Conservation (phyloP, 2,113 vertebrate species). For the Etia nguti region DNA sequence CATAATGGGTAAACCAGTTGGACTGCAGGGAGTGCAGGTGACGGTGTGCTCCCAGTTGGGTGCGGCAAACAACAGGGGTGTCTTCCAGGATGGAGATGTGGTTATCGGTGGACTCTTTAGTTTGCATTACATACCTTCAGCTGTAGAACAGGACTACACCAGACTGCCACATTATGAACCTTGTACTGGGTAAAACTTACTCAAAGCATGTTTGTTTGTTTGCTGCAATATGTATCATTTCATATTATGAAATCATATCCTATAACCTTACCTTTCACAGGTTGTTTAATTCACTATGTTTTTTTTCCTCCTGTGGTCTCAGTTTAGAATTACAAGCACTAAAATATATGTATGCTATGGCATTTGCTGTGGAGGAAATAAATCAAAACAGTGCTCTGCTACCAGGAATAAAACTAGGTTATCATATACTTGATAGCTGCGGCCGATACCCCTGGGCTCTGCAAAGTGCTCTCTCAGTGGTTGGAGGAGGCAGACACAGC, state of each 20-base stretch:
- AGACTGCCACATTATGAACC: slow-evolving; percentile 17
- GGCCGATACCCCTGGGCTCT: slow-evolving; percentile 41
- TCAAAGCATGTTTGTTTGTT: background rate
- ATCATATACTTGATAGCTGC: slow-evolving; percentile 69
- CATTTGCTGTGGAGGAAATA: slow-evolving; percentile 76
- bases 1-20: background rate
- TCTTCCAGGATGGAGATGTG: slow-evolving; percentile 62
- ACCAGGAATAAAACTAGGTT: slow-evolving; percentile 70
- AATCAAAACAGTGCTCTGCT: slow-evolving; percentile 61
- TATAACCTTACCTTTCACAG: background rate
- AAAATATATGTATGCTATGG: slow-evolving; percentile 63
- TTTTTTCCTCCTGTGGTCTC: background rate
- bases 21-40: background rate
- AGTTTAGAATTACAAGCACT: slow-evolving; percentile 61
- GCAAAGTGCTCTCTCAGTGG: slow-evolving; percentile 51
- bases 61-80: slow-evolving; percentile 4
- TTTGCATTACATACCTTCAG: slow-evolving; percentile 30
- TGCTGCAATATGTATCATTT: background rate
- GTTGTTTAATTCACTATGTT: background rate
- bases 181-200: slow-evolving; percentile 51
- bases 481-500: slow-evolving; percentile 43
- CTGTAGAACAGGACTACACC: slow-evolving; percentile 37
- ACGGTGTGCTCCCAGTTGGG: slow-evolving; percentile 29
- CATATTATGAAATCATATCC: background rate
- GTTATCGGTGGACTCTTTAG: slow-evolving; percentile 65